These are phyloP conservation scores for Rhysida immarginata DNA, from an alignment of 1,140 invertebrate genomes.

Conservation along the genomic window DNA sequence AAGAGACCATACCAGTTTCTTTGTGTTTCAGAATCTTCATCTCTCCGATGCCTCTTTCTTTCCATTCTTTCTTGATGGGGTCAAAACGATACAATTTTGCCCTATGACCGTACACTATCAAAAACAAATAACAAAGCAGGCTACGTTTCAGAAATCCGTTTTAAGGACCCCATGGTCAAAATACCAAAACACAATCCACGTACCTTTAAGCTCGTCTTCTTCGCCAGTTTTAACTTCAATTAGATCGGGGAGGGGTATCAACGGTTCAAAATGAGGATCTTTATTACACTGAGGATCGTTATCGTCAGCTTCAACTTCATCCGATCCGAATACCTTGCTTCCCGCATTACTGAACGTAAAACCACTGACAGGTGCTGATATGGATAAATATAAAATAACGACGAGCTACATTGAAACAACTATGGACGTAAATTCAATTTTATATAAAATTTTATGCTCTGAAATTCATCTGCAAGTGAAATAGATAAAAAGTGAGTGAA, in stretches of 20 bases:
- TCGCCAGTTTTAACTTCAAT: conserved; percentile 25
- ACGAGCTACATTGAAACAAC: background rate
- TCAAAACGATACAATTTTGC: conserved; percentile 32
- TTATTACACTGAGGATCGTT: background rate
- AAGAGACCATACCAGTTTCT: conserved; percentile 16
- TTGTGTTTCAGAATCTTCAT: conserved; percentile 28
- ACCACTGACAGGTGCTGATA: background rate
- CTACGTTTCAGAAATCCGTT: no score
- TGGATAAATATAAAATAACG: background rate
- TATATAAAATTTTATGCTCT: no score
- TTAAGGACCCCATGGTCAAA: conserved; percentile 26
- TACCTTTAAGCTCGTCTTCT: conserved; percentile 22
- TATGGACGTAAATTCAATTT: no score
- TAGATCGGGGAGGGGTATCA: conserved; percentile 25
- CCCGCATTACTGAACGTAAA: conserved; percentile 8
- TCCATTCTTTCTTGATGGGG: conserved; percentile 31
- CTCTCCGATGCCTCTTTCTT: conserved; percentile 33
- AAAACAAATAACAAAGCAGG: background rate
- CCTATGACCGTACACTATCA: conserved; percentile 45
- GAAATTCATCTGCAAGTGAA: no score
- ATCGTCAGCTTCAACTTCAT: background rate
- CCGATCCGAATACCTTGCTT: conserved; percentile 8
- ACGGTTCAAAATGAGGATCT: conserved; percentile 21
- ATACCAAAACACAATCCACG: conserved; percentile 13
- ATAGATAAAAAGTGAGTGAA: no score